Percentiles rank a stretch among this genome's conserved stretches.
These are phyloP conservation scores for Odontomachus brunneus DNA, from an alignment of 1,140 invertebrate species.

Conservation along the genomic window DNA sequence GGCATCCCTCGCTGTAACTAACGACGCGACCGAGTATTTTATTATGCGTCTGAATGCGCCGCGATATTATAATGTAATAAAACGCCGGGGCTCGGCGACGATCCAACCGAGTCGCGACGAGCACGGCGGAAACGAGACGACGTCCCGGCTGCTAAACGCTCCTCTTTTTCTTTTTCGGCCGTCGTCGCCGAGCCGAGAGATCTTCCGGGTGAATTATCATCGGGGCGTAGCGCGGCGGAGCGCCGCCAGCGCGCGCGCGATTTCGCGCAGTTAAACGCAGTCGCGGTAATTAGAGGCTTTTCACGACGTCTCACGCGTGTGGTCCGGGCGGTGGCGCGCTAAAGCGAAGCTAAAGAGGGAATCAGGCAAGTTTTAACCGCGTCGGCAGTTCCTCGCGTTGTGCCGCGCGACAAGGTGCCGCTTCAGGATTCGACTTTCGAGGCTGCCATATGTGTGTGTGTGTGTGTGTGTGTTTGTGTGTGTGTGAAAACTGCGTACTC, in stretches of 20 bases:
- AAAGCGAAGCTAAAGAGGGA: constrained; percentile 47
- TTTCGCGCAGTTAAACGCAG: constrained; percentile 65
- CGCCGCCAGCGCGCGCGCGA: constrained; percentile 36
- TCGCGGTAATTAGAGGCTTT: constrained; percentile 67
- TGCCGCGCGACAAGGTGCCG: neutral
- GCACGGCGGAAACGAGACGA: neutral
- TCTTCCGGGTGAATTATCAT: constrained; percentile 39
- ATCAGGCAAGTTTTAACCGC: constrained; percentile 37
- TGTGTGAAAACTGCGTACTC: too few relatives aligned
- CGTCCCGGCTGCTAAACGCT: neutral
- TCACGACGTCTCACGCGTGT: constrained; percentile 49
- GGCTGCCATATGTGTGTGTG: too few relatives aligned
- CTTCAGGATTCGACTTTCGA: neutral
- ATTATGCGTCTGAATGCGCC: neutral
- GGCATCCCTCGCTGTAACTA: neutral
- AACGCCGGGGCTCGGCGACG: constrained; percentile 4
- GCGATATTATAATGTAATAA: constrained; percentile 18
- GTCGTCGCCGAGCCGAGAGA: neutral
- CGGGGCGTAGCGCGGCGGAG: neutral
- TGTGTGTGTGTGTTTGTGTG: too few relatives aligned
- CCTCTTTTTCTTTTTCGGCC: neutral
- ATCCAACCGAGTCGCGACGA: neutral
- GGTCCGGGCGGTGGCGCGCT: neutral
- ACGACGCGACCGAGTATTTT: neutral
- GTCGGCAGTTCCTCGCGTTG: constrained; percentile 35